Evolutionary conservation across 2,113 vertebrate species (phyloP), one percentile per base, ranked within the genome.

Genomic region (Sorex fumeus): DNA sequence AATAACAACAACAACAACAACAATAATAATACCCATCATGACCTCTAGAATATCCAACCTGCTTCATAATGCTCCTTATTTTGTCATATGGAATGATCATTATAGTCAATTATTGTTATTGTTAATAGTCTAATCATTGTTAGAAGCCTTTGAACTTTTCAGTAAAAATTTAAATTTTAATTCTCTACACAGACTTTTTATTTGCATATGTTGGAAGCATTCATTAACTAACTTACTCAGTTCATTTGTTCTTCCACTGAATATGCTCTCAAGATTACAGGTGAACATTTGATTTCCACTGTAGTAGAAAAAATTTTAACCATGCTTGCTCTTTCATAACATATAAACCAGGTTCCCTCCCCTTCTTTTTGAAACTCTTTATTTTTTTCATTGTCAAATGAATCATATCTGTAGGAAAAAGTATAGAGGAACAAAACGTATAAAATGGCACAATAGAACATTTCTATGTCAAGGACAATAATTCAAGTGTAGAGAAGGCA

Each of bases 311-410:
- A 32, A 34, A 72, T 53, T 89, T 79, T 79, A 89, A 79, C 72
- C 32, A 71, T 84, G 19, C 47, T n/a, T 93, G 80, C 67, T 66
- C 16, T 21, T 88, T 50, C 72, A 12, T 30, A 72, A 19, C n/a
- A 53, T 72, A 23, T 78, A 79, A 50, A 71, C 25, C 67, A 7
- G 47, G 19, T 77, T 76, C 60, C n/a, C 70, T 4, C 28, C 3
- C 19, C 19, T 7, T 32, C 66, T 28, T 89, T 89, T 34, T 64
- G 80, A 36, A 5, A 57, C 23, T 34, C 36, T 34, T 62, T 69
- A 5, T 66, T 74, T 89, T 89, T 87, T 25, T 45, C 71, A 71
- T 64, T 78, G 75, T 79, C 28, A 90, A 53, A 40, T 90, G 32
- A 93, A 74, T 19, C 23, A 85, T 80, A 34, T 0, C 12, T 45